A percentile compares a stretch with the other conserved stretches of the same genome.
These are phyloP conservation scores for Gadus macrocephalus DNA, from an alignment of 2,113 vertebrate genomes.

Conservation along the genomic window DNA sequence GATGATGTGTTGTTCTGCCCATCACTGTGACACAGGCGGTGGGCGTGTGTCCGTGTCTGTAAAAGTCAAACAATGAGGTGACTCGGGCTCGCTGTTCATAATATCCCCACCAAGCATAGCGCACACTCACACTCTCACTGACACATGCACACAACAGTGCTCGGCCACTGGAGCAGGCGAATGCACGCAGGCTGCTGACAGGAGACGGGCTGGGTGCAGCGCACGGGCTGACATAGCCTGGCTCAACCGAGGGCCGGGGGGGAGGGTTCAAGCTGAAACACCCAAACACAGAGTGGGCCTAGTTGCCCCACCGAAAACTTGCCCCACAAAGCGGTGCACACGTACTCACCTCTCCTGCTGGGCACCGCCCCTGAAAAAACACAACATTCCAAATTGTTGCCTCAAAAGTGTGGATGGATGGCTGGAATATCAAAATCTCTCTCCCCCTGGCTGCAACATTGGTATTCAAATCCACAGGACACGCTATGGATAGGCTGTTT, in stretches of 20 bases:
- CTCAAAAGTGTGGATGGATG: constrained; percentile 14
- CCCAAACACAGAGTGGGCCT: constrained; percentile 32
- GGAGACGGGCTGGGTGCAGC: background rate
- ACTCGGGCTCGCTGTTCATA: no score
- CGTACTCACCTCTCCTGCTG: constrained; percentile 69
- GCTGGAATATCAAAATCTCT: background rate
- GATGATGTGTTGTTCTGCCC: no score
- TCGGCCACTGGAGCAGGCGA: background rate
- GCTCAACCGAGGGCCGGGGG: constrained; percentile 1
- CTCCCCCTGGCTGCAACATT: background rate
- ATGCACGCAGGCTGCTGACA: constrained; percentile 22
- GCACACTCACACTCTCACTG: background rate
- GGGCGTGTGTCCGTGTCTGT: background rate
- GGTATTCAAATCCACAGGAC: no score
- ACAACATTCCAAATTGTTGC: constrained; percentile 57
- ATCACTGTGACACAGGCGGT: no score
- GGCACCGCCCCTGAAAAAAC: constrained; percentile 71
- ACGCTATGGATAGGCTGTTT: no score
- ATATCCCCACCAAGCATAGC: no score
- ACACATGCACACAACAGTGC: background rate
- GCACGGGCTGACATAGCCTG: no score
- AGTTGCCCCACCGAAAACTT: background rate
- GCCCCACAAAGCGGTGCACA: constrained; percentile 22
- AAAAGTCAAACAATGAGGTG: no score
- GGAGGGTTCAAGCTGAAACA: background rate